Evolutionary conservation across 1,140 invertebrate genomes (phyloP).

Genomic region (Sycobia sp.): DNA sequence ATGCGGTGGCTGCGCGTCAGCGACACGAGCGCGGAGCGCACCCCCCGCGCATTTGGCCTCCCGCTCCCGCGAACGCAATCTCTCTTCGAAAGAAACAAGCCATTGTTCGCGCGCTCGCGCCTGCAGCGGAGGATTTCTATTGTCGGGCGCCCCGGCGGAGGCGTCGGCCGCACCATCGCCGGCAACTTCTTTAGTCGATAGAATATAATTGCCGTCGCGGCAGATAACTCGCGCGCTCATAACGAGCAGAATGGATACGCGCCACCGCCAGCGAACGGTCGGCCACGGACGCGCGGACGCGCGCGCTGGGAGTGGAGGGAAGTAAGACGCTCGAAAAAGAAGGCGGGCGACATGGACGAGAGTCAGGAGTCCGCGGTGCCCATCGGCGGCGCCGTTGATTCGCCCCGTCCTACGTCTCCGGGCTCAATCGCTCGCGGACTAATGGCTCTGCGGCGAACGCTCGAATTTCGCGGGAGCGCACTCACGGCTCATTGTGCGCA

Average conservation of each 20-base stretch:
- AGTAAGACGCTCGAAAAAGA: no score
- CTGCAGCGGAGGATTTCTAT: slow-evolving; percentile 12
- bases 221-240: slow-evolving; percentile 1
- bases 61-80: not conserved
- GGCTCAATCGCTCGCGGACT: no score
- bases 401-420: no score
- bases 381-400: no score
- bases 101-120: slow-evolving; percentile 8
- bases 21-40: no score
- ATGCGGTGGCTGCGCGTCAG: no score
- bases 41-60: not conserved
- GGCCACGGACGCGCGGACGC: not conserved
- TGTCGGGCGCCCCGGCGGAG: not conserved
- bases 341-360: no score
- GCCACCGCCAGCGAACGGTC: not conserved
- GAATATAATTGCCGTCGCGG: slow-evolving; percentile 25
- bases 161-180: no score
- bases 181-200: slow-evolving; percentile 13
- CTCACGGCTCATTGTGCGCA: no score
- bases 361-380: no score
- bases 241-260: not conserved
- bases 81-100: not conserved
- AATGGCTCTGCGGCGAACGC: no score
- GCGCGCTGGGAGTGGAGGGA: not conserved
- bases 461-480: no score